Evolutionary conservation across 1,140 invertebrate genomes (phyloP), one percentile per base, ranked within the genome.

Genomic region (Pygmarrhopalites habei): DNA sequence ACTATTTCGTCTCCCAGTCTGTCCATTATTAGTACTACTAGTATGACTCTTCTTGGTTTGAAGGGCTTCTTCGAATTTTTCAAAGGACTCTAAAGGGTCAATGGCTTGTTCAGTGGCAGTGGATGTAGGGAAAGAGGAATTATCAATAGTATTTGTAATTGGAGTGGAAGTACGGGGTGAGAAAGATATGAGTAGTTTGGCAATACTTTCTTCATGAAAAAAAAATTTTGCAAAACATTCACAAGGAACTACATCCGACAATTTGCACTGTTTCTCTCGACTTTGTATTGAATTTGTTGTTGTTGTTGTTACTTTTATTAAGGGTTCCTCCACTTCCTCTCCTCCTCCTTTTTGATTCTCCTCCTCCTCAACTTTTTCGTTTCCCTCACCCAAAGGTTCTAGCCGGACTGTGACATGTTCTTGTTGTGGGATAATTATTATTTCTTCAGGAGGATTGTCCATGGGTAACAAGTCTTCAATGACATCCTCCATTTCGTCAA

Each of bases 191-290:
- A 56, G 30, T 35, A 56, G 30, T 41, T 41, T 35, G 2, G 53
- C 53, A 19, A 56, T 56, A 23, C 21, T 56, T 28, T 56, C 53
- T 41, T 56, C 53, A 2, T 56, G 53, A 23, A 56, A 21, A 10
- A 56, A 56, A 41, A 19, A 28, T 39, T 56, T 41, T 5, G 30
- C 5, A 39, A 56, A 56, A 56, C 53, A 56, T 56, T 56, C 53
- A 41, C 53, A 56, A 3, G 53, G 53, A 35, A 56, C 39, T 12
- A 56, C 7, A 56, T 56, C 53, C 32, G 29, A 3, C n/a, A 19
- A 4, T 21, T n/a, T 32, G 39, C 53, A 56, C 23, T 35, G 15
- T 39, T 25, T 7, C 47, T 49, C 47, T 23, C 14, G 47, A n/a
- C 23, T 14, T n/a, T n/a, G n/a, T n/a, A n/a, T n/a, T n/a, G n/a